Percentiles rank a stretch among this genome's conserved stretches.
Conservation (phyloP, 2,113 vertebrate genomes). For the Arvicanthis niloticus region DNA sequence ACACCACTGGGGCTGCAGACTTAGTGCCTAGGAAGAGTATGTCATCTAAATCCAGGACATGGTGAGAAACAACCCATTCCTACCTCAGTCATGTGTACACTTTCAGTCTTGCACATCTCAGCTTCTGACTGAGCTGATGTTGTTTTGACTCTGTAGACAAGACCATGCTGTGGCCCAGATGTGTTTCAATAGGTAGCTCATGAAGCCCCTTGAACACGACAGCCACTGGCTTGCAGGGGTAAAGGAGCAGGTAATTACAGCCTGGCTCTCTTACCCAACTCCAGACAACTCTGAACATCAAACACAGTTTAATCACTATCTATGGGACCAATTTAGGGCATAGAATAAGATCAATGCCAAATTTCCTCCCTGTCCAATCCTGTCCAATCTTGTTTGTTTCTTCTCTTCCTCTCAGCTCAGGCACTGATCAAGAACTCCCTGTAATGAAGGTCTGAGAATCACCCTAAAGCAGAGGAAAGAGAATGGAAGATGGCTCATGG, state of each 20-base stretch:
- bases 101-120: neutral
- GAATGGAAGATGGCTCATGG: neutral
- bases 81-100: neutral
- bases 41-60: neutral
- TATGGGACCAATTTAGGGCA: neutral
- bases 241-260: neutral
- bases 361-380: neutral
- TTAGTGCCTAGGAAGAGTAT: neutral
- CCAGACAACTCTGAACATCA: slow-evolving; percentile 9
- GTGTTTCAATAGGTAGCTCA: neutral
- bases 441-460: neutral
- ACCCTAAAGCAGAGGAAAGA: too few species aligned
- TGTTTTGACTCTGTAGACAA: neutral
- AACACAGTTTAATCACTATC: neutral
- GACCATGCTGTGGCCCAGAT: neutral
- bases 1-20: neutral
- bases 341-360: neutral
- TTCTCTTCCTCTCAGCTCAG: neutral
- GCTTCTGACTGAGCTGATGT: neutral
- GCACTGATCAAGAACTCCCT: neutral
- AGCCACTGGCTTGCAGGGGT: accelerated
- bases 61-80: neutral
- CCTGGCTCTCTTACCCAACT: neutral
- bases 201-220: neutral
- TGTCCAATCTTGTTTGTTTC: neutral